These are phyloP conservation scores for Otus scops DNA, from an alignment of 2,797 vertebrate species.

Conservation along the genomic window DNA sequence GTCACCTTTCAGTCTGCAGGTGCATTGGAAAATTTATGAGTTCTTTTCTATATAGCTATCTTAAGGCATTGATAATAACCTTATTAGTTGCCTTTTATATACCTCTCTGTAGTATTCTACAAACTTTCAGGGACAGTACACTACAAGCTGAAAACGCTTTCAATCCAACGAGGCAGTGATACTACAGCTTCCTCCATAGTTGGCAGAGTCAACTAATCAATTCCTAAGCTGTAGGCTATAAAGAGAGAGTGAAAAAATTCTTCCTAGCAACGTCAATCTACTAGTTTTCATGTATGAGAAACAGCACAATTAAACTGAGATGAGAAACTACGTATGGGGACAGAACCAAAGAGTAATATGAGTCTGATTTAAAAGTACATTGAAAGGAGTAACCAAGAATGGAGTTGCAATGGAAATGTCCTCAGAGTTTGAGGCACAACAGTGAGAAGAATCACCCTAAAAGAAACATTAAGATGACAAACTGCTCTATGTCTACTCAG, in stretches of 20 bases:
- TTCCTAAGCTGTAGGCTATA: neutral
- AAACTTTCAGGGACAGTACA: neutral
- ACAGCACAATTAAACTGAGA: neutral
- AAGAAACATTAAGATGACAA: neutral
- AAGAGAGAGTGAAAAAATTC: neutral
- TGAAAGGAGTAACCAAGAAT: neutral
- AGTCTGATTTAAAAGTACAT: neutral
- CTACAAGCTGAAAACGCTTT: neutral
- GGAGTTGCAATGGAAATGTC: neutral
- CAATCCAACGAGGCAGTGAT: neutral
- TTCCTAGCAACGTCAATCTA: neutral
- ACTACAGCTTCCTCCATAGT: neutral
- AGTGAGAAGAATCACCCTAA: neutral
- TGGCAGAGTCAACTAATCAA: neutral
- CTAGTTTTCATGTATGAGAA: neutral
- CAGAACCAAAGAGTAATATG: neutral
- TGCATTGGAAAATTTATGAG: neutral
- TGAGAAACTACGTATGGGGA: neutral
- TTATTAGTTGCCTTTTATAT: neutral
- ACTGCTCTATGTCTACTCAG: neutral
- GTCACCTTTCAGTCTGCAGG: neutral
- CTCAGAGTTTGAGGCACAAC: neutral
- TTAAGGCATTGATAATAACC: neutral
- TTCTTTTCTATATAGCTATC: neutral
- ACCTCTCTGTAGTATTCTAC: neutral